Conservation (phyloP, 2,113 vertebrate species). For the Emydura subglobosa region DNA sequence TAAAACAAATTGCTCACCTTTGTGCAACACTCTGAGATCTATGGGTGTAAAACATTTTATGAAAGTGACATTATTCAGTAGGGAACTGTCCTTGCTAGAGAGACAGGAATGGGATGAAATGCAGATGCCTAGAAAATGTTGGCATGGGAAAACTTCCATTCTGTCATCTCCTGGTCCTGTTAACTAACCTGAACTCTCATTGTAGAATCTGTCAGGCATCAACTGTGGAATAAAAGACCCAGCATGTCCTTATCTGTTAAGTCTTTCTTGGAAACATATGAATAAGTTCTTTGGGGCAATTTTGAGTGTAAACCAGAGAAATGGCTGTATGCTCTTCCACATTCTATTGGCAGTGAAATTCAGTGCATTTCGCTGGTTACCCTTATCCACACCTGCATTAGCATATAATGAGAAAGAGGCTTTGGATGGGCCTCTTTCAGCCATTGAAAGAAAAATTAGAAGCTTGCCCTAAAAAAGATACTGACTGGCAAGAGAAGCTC, state of each 20-base stretch:
- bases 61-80: background rate
- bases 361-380: background rate
- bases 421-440: background rate
- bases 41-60: background rate
- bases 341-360: background rate
- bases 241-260: background rate
- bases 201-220: background rate
- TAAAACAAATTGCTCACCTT: background rate
- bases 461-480: background rate
- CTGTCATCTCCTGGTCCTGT: background rate
- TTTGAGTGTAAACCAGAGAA: background rate
- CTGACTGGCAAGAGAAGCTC: background rate
- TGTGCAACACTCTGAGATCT: background rate
- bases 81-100: background rate
- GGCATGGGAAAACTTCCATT: background rate
- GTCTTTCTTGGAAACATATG: background rate
- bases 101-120: background rate
- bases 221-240: background rate
- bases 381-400: fast-evolving
- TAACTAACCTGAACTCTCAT: background rate
- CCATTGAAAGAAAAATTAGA: background rate
- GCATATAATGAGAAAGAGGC: background rate
- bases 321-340: background rate
- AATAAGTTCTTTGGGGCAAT: background rate
- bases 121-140: background rate